Evolutionary conservation across 2,113 vertebrate genomes (phyloP), one percentile per base, ranked within the genome.

Genomic region (Athene noctua): DNA sequence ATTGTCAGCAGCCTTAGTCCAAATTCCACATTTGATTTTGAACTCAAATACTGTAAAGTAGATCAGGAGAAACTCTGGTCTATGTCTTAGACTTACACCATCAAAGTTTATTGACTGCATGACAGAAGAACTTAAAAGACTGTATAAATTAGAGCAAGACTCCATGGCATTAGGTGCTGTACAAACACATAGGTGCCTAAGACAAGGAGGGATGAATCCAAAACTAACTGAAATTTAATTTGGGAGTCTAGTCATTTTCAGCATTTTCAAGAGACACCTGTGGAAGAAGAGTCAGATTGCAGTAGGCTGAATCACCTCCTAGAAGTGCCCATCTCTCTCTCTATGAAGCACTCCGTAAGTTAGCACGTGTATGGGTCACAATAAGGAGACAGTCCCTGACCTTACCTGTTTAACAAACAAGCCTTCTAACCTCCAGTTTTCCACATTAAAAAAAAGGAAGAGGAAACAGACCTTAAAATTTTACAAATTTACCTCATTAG

Each of bases 21-120:
- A 74, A 49, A 74, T 57, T 62, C 86, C 92, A 92, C 47, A 65
- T 36, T 71, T 80, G 63, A 40, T 81, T 94, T 78, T 81, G 44
- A 93, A 51, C 40, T 92, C 57, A 44, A 78, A 44, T 26, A 67
- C 38, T 13, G 9, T 40, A 25, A 17, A 40, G n/a, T 1, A 63
- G 18, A 71, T 8, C 59, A 59, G 51, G 13, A 90, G 44, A 70
- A 93, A 90, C 42, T 59, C 70, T 79, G 63, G 13, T 52, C 47
- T 52, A 29, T 44, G 26, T 36, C 58, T 38, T 40, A 61, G 26
- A 42, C 25, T 62, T 74, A 51, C 38, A 51, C 59, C 1, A 1
- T 63, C 26, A 5, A 26, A 78, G 47, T 52, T 92, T n/a, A 58
- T 32, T 81, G 40, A 23, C 68, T 61, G 20, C n/a, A 7, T 40